Percentiles rank a stretch among this genome's conserved stretches.
phyloP scores from a whole-genome alignment of 2,113 vertebrate genomes.

The Eubucco bourcierii region DNA sequence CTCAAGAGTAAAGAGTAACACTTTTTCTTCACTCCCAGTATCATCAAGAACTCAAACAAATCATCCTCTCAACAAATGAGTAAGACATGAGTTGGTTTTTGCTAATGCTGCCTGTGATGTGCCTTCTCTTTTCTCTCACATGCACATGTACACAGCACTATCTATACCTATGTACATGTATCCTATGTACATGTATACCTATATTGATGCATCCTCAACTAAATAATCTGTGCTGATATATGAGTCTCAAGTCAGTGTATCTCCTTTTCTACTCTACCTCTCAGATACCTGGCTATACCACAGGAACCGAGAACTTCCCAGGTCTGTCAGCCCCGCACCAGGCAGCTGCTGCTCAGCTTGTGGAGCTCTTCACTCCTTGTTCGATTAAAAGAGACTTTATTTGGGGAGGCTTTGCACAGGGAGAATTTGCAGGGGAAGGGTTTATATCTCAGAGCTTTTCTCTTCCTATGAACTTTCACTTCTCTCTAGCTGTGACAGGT shows the following conservation, averaged over 20 bases:
- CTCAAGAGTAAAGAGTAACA: constrained; percentile 33
- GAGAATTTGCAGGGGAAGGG: not conserved
- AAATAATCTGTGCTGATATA: not conserved
- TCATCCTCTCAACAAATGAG: not conserved
- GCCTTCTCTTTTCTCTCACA: not conserved
- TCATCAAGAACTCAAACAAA: not conserved
- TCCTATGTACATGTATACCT: too few species aligned
- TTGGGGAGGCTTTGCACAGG: not conserved
- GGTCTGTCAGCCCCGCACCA: not conserved
- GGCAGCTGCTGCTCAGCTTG: not conserved
- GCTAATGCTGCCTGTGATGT: not conserved
- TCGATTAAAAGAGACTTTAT: not conserved
- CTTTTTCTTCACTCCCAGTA: not conserved
- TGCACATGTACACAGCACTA: not conserved
- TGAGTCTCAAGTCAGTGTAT: not conserved
- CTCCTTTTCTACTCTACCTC: not conserved
- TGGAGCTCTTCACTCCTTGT: not conserved
- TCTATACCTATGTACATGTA: not conserved
- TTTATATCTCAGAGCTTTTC: not conserved
- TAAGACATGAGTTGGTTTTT: not conserved
- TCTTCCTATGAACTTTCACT: not conserved
- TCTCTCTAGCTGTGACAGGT: not conserved
- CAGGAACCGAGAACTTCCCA: not conserved
- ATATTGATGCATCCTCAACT: not conserved
- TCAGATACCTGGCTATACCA: not conserved